Evolutionary conservation across 2,797 vertebrate genomes (phyloP).

Genomic region (Lagocephalus sceleratus): DNA sequence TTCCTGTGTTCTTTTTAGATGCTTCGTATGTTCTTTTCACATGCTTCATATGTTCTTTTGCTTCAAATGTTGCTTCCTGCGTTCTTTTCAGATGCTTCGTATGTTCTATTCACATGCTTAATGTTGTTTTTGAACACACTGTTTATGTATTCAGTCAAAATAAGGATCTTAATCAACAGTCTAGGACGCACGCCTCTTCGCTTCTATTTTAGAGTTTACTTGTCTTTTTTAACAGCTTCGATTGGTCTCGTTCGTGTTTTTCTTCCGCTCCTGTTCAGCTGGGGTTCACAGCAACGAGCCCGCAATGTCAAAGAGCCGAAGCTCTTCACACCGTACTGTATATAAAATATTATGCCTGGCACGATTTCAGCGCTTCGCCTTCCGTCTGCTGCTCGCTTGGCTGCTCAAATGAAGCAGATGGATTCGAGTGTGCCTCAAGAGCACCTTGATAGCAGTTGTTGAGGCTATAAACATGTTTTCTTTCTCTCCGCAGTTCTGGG

Average conservation of each 20-base stretch:
- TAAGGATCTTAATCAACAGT: too few species aligned
- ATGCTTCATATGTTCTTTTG: too few species aligned
- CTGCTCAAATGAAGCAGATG: slow-evolving; percentile 36
- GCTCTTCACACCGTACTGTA: slow-evolving; percentile 13
- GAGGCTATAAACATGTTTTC: slow-evolving; percentile 18
- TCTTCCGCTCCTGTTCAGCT: not conserved
- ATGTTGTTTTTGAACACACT: too few species aligned
- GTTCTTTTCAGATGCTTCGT: too few species aligned
- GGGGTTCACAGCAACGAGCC: not conserved
- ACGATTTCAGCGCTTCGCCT: slow-evolving; percentile 27
- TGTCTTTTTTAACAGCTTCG: slow-evolving; percentile 5
- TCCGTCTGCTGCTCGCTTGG: slow-evolving; percentile 27
- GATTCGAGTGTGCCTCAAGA: slow-evolving; percentile 41
- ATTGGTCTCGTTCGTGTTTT: not conserved
- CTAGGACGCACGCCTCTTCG: too few species aligned
- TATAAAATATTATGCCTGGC: slow-evolving; percentile 14
- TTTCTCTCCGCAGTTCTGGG: not conserved
- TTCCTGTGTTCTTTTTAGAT: too few species aligned
- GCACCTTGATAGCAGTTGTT: slow-evolving; percentile 36
- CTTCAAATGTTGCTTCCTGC: too few species aligned
- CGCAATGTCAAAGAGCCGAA: slow-evolving; percentile 6
- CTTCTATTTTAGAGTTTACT: not conserved
- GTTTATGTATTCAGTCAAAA: too few species aligned
- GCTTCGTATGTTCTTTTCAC: too few species aligned
- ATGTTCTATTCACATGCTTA: too few species aligned